These are phyloP conservation scores for Bucorvus abyssinicus DNA, from an alignment of 2,797 vertebrate genomes.

Conservation along the genomic window DNA sequence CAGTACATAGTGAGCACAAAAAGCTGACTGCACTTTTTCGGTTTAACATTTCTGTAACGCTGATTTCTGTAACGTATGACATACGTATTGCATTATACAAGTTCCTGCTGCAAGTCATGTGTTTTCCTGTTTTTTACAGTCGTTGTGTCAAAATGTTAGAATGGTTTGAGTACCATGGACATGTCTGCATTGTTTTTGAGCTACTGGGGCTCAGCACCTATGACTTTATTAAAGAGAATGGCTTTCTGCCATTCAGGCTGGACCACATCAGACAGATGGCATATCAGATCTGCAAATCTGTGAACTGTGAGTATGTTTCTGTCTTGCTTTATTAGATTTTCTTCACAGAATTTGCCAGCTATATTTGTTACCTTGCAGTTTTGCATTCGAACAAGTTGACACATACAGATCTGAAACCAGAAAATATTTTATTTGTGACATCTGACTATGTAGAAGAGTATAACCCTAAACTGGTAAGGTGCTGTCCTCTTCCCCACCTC, in stretches of 20 bases:
- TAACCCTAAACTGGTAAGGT: slow-evolving; percentile 81
- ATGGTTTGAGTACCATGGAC: slow-evolving; percentile 89
- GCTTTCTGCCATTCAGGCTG: slow-evolving; percentile 86
- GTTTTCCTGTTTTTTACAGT: slow-evolving; percentile 60
- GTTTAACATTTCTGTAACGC: background rate
- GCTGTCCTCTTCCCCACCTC: background rate
- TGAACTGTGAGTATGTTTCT: slow-evolving; percentile 81
- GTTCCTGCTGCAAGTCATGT: background rate
- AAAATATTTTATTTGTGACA: slow-evolving; percentile 90
- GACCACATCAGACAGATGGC: slow-evolving; percentile 88
- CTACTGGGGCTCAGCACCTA: slow-evolving; percentile 90
- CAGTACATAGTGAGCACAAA: slow-evolving; percentile 78
- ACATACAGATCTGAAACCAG: slow-evolving; percentile 93
- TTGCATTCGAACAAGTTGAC: slow-evolving; percentile 90
- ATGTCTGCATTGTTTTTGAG: slow-evolving; percentile 89
- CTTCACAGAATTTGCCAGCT: background rate
- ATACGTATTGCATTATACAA: accelerated
- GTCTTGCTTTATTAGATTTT: background rate
- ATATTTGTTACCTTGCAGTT: slow-evolving; percentile 73
- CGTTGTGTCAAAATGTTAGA: slow-evolving; percentile 87
- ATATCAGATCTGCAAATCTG: slow-evolving; percentile 85
- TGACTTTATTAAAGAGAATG: slow-evolving; percentile 90
- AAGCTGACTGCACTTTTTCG: background rate
- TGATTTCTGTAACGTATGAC: accelerated
- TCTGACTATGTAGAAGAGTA: slow-evolving; percentile 86